Conservation (phyloP, 2,113 vertebrate species). For the Ondatra zibethicus region DNA sequence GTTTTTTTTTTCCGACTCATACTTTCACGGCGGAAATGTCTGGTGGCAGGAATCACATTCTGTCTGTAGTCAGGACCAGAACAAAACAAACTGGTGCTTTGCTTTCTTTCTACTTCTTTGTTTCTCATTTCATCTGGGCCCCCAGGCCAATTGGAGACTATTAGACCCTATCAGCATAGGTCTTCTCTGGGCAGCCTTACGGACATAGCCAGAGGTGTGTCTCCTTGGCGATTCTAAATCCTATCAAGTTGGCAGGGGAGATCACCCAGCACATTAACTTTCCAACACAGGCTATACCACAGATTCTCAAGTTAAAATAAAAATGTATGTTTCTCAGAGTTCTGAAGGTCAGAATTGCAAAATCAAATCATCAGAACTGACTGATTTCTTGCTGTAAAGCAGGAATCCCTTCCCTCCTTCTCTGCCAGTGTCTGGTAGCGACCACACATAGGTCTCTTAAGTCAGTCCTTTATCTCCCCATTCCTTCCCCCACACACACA, state of each 20-base stretch:
- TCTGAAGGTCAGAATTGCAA: not conserved
- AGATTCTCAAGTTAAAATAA: not conserved
- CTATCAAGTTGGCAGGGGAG: not conserved
- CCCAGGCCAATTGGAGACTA: no score
- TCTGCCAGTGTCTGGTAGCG: not conserved
- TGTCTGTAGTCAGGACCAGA: not conserved
- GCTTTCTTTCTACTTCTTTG: not conserved
- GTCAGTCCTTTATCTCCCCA: not conserved
- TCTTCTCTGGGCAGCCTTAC: not conserved
- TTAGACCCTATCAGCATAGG: not conserved
- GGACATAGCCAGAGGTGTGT: not conserved
- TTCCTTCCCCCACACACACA: not conserved
- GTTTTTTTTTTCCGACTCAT: not conserved
- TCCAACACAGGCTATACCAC: not conserved
- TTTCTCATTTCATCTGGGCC: not conserved
- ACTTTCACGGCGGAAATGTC: not conserved
- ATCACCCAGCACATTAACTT: not conserved
- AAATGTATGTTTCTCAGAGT: not conserved
- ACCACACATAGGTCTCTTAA: rapidly evolving
- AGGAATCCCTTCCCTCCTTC: not conserved
- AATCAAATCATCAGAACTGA: not conserved
- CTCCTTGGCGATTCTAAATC: not conserved
- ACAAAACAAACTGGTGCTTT: not conserved
- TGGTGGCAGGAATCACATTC: no score
- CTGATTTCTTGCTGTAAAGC: not conserved